Evolutionary conservation across 2,888 invertebrate genomes (phyloP), one percentile per base, ranked within the genome.

Genomic region (Erebia palarica): DNA sequence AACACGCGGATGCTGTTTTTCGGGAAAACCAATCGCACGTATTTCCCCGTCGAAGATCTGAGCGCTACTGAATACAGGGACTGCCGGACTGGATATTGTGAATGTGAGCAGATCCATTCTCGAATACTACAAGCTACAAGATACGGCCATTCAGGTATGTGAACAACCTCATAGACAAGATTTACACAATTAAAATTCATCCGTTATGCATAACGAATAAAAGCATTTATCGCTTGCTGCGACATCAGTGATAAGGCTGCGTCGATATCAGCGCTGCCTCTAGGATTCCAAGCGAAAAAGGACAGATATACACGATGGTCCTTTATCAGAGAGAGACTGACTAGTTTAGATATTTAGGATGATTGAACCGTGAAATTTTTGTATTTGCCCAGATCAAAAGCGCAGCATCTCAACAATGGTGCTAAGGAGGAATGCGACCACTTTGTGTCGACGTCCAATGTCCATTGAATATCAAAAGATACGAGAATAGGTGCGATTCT

Each of bases 221-320:
- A 80, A 84, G 68, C 73, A 81, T 76, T 79, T 85, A 80, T 87
- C 73, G 80, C 72, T 73, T 78, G 78, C 74, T 70, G 42, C 18
- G 65, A 64, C 68, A 65, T 70, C 77, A 85, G 82, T 92, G 92
- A 92, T 92, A 92, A 91, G 89, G 84, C 87, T 88, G 89, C 91
- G 92, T 92, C 92, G 91, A 92, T 92, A 92, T 90, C 91, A 91
- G 84, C 86, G 86, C 89, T 88, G 86, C 84, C 92, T 91, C 92
- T 92, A 91, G 91, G 90, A 91, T 87, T 82, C 84, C 82, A 79
- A 84, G 83, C 78, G 77, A 86, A 90, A 80, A 65, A 89, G 82
- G 89, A 87, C 71, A 70, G 81, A 68, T 16, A 73, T 65, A 76
- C 73, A 69, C 36, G 63, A 70, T 71, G 66, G 21, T 51, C 21